phyloP scores from a whole-genome alignment of 2,888 invertebrate species.

The Ctenicera cuprea region DNA sequence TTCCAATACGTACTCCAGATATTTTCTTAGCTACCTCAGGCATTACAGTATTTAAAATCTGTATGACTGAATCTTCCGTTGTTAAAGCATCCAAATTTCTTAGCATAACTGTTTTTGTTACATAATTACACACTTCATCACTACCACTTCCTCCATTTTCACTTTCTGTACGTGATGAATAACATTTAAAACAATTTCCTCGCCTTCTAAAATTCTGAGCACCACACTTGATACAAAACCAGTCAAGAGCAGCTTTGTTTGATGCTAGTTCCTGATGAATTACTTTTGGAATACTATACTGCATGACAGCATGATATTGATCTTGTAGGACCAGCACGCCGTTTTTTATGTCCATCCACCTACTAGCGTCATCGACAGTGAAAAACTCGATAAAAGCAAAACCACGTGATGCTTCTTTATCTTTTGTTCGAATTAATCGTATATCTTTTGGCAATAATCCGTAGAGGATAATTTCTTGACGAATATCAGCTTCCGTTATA shows the following conservation, averaged over 20 bases:
- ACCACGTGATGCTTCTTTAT: slow-evolving; percentile 91
- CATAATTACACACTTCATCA: slow-evolving; percentile 88
- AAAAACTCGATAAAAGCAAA: slow-evolving; percentile 96
- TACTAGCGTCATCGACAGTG: slow-evolving; percentile 89
- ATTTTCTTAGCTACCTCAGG: slow-evolving; percentile 84
- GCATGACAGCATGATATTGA: slow-evolving; percentile 83
- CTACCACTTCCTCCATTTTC: slow-evolving; percentile 89
- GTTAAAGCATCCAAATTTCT: slow-evolving; percentile 94
- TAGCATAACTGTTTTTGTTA: slow-evolving; percentile 91
- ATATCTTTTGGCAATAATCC: slow-evolving; percentile 87
- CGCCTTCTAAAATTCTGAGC: slow-evolving; percentile 97
- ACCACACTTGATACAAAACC: slow-evolving; percentile 88
- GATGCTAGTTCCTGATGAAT: slow-evolving; percentile 71
- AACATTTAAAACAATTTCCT: slow-evolving; percentile 95
- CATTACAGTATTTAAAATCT: slow-evolving; percentile 84
- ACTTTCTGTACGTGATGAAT: slow-evolving; percentile 89
- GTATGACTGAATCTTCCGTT: slow-evolving; percentile 94
- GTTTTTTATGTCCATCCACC: slow-evolving; percentile 95
- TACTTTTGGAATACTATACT: slow-evolving; percentile 84
- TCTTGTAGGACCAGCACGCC: slow-evolving; percentile 84
- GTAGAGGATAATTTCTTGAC: slow-evolving; percentile 84
- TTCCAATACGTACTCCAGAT: slow-evolving; percentile 88
- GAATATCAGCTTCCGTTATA: slow-evolving; percentile 87
- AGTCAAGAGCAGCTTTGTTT: slow-evolving; percentile 76
- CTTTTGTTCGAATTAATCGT: slow-evolving; percentile 87